A percentile compares a stretch with the other conserved stretches of the same genome.
phyloP scores from a whole-genome alignment of 2,888 invertebrate species.

The Chironomus riparius region DNA sequence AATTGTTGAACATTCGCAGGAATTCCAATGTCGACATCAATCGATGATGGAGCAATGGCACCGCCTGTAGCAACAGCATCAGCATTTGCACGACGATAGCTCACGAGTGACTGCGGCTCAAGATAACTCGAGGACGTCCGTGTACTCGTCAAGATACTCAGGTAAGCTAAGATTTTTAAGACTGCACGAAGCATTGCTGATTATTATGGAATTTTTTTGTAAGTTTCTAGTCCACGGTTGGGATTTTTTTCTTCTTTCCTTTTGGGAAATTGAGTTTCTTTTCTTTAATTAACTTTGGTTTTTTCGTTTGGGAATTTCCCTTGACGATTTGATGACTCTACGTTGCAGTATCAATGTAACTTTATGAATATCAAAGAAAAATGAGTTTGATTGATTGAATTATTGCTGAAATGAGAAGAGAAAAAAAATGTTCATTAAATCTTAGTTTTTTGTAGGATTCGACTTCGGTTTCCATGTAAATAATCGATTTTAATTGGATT shows the following conservation, averaged over 20 bases:
- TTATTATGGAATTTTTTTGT: neutral
- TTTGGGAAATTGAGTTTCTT: neutral
- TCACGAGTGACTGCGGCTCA: neutral
- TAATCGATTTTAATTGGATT: no score
- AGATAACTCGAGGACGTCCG: conserved; percentile 13
- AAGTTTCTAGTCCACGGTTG: neutral
- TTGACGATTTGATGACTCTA: no score
- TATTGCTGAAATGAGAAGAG: conserved; percentile 9
- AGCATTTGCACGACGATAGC: neutral
- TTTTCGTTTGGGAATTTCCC: no score
- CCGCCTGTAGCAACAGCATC: neutral
- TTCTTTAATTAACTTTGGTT: neutral
- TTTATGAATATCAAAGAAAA: neutral
- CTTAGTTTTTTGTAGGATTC: no score
- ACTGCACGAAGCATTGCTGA: conserved; percentile 10
- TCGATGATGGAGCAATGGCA: neutral
- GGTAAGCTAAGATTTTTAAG: conserved; percentile 5
- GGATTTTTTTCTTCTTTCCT: neutral
- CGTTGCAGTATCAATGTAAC: no score
- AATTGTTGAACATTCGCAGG: neutral
- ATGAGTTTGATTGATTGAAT: neutral
- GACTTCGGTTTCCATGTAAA: no score
- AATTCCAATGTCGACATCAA: neutral
- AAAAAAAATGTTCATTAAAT: neutral
- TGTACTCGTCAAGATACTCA: conserved; percentile 17